These are phyloP conservation scores for Microcebus ravelobensis DNA, from an alignment of 2,113 vertebrate species.

Conservation along the genomic window DNA sequence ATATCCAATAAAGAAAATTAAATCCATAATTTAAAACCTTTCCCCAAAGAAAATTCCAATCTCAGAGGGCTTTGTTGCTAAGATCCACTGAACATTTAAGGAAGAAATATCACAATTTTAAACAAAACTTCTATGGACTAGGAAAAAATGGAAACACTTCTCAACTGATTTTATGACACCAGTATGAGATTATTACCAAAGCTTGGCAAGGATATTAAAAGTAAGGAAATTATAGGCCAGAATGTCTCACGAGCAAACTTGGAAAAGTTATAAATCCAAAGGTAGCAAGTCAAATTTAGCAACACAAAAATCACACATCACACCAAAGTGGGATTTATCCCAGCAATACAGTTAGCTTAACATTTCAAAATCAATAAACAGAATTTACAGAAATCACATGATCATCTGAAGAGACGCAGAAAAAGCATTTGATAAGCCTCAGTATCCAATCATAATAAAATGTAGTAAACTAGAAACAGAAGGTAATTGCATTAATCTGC, in stretches of 20 bases:
- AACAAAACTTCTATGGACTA: neutral
- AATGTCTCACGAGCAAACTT: neutral
- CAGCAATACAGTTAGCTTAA: neutral
- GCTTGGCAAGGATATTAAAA: constrained; percentile 13
- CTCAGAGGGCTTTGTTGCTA: neutral
- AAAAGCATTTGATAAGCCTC: neutral
- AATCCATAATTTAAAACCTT: neutral
- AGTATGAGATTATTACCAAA: constrained; percentile 50
- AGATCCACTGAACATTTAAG: constrained; percentile 3
- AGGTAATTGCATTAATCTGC: neutral
- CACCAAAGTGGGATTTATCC: neutral
- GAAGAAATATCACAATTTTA: constrained; percentile 44
- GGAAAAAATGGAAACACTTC: neutral
- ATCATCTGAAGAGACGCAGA: neutral
- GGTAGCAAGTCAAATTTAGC: constrained; percentile 19
- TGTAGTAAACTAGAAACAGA: neutral
- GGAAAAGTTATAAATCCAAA: constrained; percentile 40
- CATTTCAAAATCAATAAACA: neutral
- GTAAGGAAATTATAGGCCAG: constrained; percentile 25
- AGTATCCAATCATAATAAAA: neutral
- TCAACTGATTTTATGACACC: constrained; percentile 21
- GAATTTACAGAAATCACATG: neutral
- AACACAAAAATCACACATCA: constrained; percentile 23
- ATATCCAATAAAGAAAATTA: neutral
- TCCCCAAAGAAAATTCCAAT: neutral